A percentile compares a stretch with the other conserved stretches of the same genome.
Conservation (phyloP, 2,113 vertebrate species). For the Xiphophorus maculatus region DNA sequence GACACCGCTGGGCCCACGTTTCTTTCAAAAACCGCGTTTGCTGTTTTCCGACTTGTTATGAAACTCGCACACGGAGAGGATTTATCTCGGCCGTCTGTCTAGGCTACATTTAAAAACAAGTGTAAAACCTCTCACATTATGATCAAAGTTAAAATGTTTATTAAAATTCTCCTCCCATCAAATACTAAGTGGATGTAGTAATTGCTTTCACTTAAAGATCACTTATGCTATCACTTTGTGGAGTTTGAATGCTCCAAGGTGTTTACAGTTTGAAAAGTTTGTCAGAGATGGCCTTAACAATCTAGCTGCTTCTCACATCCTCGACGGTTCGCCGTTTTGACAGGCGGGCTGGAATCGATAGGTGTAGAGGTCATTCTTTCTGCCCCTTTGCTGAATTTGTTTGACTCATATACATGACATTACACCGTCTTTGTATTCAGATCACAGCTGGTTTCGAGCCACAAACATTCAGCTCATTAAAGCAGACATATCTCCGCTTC, state of each 20-base stretch:
- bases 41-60: neutral
- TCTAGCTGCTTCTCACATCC: conserved; percentile 62
- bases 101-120: neutral
- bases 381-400: conserved; percentile 58
- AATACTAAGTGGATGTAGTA: neutral
- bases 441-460: conserved; percentile 27
- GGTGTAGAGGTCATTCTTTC: conserved; percentile 58
- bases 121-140: neutral
- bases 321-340: conserved; percentile 46
- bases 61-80: neutral
- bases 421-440: conserved; percentile 37
- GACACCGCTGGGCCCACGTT: neutral
- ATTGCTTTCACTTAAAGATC: neutral
- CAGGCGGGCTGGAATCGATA: conserved; percentile 67
- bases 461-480: conserved; percentile 32
- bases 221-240: neutral
- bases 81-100: neutral
- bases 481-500: conserved; percentile 18
- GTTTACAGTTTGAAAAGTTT: conserved; percentile 42
- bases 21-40: neutral
- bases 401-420: conserved; percentile 63
- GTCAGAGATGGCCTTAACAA: conserved; percentile 34
- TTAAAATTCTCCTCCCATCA: neutral
- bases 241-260: neutral
- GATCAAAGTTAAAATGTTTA: neutral